Evolutionary conservation across 2,113 vertebrate species (phyloP), one percentile per base, ranked within the genome.

Genomic region (Anhinga rufa): DNA sequence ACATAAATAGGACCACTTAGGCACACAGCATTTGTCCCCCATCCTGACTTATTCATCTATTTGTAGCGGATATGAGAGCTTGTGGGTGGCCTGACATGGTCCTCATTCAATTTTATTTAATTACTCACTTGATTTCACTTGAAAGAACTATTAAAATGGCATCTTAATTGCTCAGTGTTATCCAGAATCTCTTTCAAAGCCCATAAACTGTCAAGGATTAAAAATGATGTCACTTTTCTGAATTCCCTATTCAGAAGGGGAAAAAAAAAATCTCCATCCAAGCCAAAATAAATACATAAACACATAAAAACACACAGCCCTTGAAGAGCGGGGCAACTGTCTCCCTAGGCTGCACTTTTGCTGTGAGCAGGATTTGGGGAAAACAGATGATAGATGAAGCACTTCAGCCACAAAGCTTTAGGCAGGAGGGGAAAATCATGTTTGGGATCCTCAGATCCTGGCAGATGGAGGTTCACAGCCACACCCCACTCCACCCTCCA

Each of bases 61-160:
- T 75, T 90, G 70, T 77, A 86, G 93, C 12, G n/a, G 78, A 79
- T 93, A 72, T 75, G 91, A 96, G 62, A 95, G 93, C 91, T 97
- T 94, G 92, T 93, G 95, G 97, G 97, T 97, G 96, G 95, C 90
- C 97, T 93, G 91, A 88, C 57, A 93, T 83, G 86, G 88, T 81
- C 69, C 66, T 95, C 94, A 94, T 96, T 98, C 93, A 95, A 81
- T 97, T 97, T 97, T 96, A 97, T 96, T 97, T 92, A 93, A 97
- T 96, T 96, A 97, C 79, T 94, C 94, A 96, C 97, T 97, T 97
- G 96, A 98, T 97, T 98, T 96, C 96, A 93, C 94, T 98, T 96
- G 97, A 97, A 98, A 97, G 98, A 95, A 70, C 96, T 87, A 96
- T 96, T 98, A 98, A 98, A 96, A 97, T 96, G 94, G 88, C 94